phyloP scores from a whole-genome alignment of 2,113 vertebrate genomes.

The Mormyrus lacerda region DNA sequence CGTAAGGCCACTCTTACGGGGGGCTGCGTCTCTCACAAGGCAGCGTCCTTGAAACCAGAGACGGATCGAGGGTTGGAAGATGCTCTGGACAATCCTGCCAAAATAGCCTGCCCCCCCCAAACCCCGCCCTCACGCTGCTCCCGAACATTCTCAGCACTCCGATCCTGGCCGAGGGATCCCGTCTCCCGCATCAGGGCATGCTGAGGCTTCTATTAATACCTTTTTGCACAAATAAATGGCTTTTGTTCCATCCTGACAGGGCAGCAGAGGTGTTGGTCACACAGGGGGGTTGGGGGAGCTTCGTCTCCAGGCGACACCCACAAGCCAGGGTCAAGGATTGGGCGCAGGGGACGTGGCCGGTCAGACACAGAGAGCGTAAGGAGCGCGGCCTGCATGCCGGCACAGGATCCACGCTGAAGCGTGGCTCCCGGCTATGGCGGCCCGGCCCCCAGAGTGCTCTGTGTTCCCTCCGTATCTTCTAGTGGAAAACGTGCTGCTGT shows the following conservation, averaged over 20 bases:
- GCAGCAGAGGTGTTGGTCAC: not conserved
- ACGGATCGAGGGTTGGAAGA: not conserved
- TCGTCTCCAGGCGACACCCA: not conserved
- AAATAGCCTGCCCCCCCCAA: not conserved
- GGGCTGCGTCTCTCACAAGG: not conserved
- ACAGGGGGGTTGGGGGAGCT: not conserved
- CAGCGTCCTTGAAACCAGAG: constrained; percentile 6
- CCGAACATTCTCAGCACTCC: not conserved
- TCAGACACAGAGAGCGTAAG: not conserved
- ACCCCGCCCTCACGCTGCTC: not conserved
- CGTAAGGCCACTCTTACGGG: not conserved
- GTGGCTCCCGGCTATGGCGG: not conserved
- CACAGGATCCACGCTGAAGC: not conserved
- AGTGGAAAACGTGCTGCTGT: not conserved
- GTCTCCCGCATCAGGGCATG: not conserved
- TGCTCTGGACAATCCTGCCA: not conserved
- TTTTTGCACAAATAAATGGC: not conserved
- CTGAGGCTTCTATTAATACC: constrained; percentile 10
- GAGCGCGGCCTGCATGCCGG: not conserved
- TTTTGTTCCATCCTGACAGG: not conserved
- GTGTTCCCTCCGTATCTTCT: not conserved
- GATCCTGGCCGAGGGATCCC: not conserved
- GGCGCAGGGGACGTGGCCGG: not conserved
- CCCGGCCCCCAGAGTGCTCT: not conserved
- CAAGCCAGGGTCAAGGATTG: not conserved